These are phyloP conservation scores for Lottia scabra DNA, from an alignment of 2,888 invertebrate species.

Conservation along the genomic window DNA sequence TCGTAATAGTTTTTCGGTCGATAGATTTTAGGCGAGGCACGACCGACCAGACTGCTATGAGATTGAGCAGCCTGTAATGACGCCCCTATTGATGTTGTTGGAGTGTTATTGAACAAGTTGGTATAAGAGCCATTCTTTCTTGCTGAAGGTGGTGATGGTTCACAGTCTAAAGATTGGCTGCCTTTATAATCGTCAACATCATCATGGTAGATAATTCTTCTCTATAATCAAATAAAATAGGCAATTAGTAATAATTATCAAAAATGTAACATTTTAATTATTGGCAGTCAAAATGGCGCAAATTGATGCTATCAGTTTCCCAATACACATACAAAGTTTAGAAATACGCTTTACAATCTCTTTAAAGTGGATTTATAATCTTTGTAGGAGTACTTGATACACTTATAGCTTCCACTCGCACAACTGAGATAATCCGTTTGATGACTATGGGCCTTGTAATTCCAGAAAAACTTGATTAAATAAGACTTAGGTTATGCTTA, in stretches of 20 bases:
- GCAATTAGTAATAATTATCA: background rate
- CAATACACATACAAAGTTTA: no score
- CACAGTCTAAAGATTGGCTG: slow-evolving; percentile 48
- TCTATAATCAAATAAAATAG: slow-evolving; percentile 25
- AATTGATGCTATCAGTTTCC: no score
- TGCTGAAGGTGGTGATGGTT: slow-evolving; percentile 43
- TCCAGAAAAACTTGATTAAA: no score
- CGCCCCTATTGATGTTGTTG: slow-evolving; percentile 43
- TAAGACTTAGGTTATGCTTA: no score
- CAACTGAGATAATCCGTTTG: no score
- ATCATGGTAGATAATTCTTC: slow-evolving; percentile 36
- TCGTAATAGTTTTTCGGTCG: slow-evolving; percentile 21
- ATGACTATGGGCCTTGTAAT: no score
- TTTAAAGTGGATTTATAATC: no score
- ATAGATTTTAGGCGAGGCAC: slow-evolving; percentile 21
- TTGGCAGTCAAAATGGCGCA: no score
- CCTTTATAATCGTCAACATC: slow-evolving; percentile 49
- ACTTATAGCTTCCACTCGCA: no score
- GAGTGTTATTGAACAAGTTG: slow-evolving; percentile 61
- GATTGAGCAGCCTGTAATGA: slow-evolving; percentile 30
- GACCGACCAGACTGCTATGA: slow-evolving; percentile 22
- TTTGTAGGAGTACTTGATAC: no score
- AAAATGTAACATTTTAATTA: background rate
- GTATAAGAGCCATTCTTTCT: slow-evolving; percentile 59
- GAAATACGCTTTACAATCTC: no score